Evolutionary conservation across 1,140 invertebrate species (phyloP).

Genomic region (Argopecten irradians): DNA sequence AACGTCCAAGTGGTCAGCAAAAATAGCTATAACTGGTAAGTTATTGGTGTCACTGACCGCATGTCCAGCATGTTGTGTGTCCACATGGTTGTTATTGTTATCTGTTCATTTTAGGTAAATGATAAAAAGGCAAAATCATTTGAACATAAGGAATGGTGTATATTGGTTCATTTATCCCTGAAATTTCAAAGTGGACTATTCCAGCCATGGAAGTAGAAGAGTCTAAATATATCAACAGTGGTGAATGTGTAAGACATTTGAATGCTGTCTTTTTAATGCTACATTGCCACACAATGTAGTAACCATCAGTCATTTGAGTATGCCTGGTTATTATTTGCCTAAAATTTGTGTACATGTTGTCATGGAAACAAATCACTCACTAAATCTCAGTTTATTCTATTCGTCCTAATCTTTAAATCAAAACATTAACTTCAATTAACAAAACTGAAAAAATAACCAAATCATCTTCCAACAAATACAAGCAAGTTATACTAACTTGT

Average conservation of each 20-base stretch:
- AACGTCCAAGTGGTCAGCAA: conserved; percentile 99
- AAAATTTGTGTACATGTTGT: neutral
- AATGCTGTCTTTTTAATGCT: too few relatives aligned
- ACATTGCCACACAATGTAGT: too few relatives aligned
- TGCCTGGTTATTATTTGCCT: neutral
- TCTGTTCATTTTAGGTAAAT: conserved; percentile 26
- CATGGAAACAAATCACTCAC: neutral
- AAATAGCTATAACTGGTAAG: conserved; percentile 88
- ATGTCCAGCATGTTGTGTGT: conserved; percentile 4
- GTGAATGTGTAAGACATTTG: too few relatives aligned
- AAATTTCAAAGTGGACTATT: too few relatives aligned
- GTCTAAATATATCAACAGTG: too few relatives aligned
- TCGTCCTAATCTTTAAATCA: neutral
- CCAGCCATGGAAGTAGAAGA: too few relatives aligned
- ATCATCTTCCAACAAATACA: too few relatives aligned
- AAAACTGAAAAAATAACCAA: too few relatives aligned
- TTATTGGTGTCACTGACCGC: neutral
- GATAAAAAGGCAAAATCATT: neutral
- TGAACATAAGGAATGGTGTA: neutral
- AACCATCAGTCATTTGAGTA: too few relatives aligned
- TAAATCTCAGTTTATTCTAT: neutral
- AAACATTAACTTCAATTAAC: neutral
- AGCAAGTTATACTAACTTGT: too few relatives aligned
- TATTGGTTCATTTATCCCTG: too few relatives aligned
- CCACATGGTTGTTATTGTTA: conserved; percentile 28